These are phyloP conservation scores for Chelonia mydas DNA, from an alignment of 2,797 vertebrate genomes.

Conservation along the genomic window DNA sequence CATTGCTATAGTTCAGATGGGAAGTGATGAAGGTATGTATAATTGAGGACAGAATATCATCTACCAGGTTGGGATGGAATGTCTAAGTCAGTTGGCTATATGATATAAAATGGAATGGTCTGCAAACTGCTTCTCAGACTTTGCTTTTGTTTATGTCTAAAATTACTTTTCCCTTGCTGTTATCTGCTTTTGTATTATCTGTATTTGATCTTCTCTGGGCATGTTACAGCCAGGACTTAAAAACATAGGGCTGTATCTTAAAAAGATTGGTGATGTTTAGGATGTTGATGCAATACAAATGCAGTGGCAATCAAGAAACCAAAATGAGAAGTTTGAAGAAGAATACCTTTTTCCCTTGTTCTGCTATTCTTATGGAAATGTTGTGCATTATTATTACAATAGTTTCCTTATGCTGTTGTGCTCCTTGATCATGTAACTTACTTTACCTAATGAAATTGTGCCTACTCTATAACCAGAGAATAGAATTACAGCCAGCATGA, in stretches of 20 bases:
- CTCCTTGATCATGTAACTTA: not conserved
- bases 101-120: not conserved
- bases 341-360: too few species aligned
- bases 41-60: too few species aligned
- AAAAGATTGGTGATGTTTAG: rapidly evolving
- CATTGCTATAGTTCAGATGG: too few species aligned
- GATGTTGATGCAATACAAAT: rapidly evolving
- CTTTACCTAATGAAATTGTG: not conserved
- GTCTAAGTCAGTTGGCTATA: too few species aligned
- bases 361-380: too few species aligned
- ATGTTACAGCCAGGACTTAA: too few species aligned
- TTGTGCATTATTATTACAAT: rapidly evolving
- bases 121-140: rapidly evolving
- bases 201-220: rapidly evolving
- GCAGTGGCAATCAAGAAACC: rapidly evolving
- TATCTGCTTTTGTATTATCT: rapidly evolving
- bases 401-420: rapidly evolving
- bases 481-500: rapidly evolving
- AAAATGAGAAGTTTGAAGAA: too few species aligned
- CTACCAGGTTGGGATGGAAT: too few species aligned
- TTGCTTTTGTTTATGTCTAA: rapidly evolving
- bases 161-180: rapidly evolving
- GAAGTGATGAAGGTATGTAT: too few species aligned
- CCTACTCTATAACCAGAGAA: not conserved
- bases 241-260: rapidly evolving